Base-by-base conservation (phyloP, 2,113 vertebrate species). In the Phrynocephalus versicolor region DNA sequence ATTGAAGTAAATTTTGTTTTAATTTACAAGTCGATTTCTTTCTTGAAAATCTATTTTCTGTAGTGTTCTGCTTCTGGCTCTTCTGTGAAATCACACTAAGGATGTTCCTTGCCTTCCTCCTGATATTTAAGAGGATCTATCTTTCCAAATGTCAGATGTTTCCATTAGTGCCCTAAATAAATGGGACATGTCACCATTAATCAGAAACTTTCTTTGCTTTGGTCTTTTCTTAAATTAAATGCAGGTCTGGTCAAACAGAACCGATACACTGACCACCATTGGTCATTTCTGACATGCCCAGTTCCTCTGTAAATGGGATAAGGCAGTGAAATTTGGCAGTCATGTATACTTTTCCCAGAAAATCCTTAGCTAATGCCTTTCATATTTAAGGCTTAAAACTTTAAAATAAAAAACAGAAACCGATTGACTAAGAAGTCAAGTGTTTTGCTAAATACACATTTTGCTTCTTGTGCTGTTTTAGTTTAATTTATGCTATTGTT, bases 1-100 rank as follows among this genome's bases (percentile, higher is more conserved):
- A 90, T n/a, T 84, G 73, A 88, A 91, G 27, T 81, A 92, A 91
- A 58, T 6, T 86, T 86, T 23, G 23, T 12, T 84, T 90, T 85
- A 85, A 86, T 79, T 64, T 90, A 65, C n/a, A 74, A 85, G 27
- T 87, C 74, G 71, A 51, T 87, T 27, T 85, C 7, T 21, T 7
- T 37, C 67, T 73, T 16, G n/a, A 25, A 81, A 84, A 85, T 30
- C 37, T 39, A 67, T 79, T 65, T 74, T 89, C 55, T 73, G 30
- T 70, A 55, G 67, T 37, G 57, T 83, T 58, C 15, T 89, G 67
- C 62, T 75, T 69, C 25, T 39, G 81, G 62, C 81, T 87, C 57
- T 83, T 88, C 51, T 91, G 67, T 91, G 88, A 84, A 92, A 85
- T 64, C 39, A n/a, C 74, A 86, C 19, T 18, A 85, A 85, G 75